phyloP scores from a whole-genome alignment of 2,888 invertebrate genomes.

The Miltochrista miniata region DNA sequence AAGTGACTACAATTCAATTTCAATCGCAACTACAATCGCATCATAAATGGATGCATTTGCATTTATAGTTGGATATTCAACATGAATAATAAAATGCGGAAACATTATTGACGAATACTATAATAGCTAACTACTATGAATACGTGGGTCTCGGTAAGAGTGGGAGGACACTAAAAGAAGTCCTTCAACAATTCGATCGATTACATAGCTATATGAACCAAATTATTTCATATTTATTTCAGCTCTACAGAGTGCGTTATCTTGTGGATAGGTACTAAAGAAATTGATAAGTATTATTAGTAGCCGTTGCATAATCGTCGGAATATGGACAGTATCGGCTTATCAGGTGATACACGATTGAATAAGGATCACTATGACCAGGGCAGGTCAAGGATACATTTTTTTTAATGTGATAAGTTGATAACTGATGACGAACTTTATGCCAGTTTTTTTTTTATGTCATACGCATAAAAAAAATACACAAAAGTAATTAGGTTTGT shows the following conservation, averaged over 20 bases:
- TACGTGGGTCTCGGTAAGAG: not conserved
- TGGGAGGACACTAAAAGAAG: not conserved
- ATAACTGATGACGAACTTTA: no score
- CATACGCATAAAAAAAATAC: no score
- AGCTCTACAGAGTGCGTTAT: conserved; percentile 8
- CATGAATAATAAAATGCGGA: conserved; percentile 1
- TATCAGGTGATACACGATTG: conserved; percentile 11
- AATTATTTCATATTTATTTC: conserved; percentile 1
- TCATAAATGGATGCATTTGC: no score
- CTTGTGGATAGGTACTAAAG: conserved; percentile 12
- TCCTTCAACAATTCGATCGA: not conserved
- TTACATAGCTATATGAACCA: not conserved
- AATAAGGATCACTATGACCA: not conserved
- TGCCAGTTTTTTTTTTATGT: no score
- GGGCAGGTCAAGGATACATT: not conserved
- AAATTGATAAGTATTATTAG: conserved; percentile 28
- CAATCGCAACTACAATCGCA: no score
- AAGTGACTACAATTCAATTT: no score
- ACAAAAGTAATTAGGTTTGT: no score
- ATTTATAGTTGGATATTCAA: not conserved
- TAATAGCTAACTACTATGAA: not conserved
- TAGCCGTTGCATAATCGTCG: conserved; percentile 20
- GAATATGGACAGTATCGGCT: conserved; percentile 6
- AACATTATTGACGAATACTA: not conserved
- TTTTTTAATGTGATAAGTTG: not conserved